phyloP scores from a whole-genome alignment of 1,140 invertebrate species.

The Uloborus diversus region DNA sequence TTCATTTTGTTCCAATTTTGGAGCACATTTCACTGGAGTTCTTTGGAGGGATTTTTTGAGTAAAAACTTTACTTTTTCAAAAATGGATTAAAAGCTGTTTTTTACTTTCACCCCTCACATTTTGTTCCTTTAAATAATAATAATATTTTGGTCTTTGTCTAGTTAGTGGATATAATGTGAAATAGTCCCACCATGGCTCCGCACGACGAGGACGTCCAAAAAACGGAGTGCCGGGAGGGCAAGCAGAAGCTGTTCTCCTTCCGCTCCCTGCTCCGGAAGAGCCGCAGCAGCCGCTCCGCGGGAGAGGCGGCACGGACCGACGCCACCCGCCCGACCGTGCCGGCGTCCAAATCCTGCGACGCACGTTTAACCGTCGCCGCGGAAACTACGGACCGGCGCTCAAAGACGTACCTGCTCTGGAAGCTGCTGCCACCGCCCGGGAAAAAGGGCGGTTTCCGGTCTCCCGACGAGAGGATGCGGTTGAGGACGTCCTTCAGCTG shows the following conservation, averaged over 20 bases:
- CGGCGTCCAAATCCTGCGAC: conserved; percentile 42
- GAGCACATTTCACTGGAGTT: too few relatives aligned
- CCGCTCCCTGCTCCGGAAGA: conserved; percentile 29
- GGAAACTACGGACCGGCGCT: conserved; percentile 1
- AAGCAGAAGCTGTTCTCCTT: conserved; percentile 45
- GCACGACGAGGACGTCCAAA: background rate
- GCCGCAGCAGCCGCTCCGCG: conserved; percentile 13
- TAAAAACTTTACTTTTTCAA: too few relatives aligned
- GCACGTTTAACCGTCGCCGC: conserved; percentile 12
- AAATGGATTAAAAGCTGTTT: too few relatives aligned
- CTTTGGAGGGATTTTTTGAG: too few relatives aligned
- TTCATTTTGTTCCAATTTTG: too few relatives aligned
- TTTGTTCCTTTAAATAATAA: too few relatives aligned
- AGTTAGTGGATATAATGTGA: too few relatives aligned
- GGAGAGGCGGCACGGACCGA: conserved; percentile 1
- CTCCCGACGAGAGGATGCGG: background rate
- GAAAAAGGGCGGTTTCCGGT: background rate
- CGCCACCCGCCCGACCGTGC: background rate
- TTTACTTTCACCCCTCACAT: too few relatives aligned
- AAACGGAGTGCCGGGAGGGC: background rate
- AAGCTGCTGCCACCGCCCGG: conserved; percentile 24
- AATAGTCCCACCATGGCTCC: too few relatives aligned
- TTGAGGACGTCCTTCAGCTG: conserved; percentile 47
- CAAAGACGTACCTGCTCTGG: conserved; percentile 25
- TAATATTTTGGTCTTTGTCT: too few relatives aligned